Percentiles rank a stretch among this genome's conserved stretches.
These are phyloP conservation scores for Drosophila lacertosa DNA, from an alignment of 1,140 invertebrate species.

Conservation along the genomic window DNA sequence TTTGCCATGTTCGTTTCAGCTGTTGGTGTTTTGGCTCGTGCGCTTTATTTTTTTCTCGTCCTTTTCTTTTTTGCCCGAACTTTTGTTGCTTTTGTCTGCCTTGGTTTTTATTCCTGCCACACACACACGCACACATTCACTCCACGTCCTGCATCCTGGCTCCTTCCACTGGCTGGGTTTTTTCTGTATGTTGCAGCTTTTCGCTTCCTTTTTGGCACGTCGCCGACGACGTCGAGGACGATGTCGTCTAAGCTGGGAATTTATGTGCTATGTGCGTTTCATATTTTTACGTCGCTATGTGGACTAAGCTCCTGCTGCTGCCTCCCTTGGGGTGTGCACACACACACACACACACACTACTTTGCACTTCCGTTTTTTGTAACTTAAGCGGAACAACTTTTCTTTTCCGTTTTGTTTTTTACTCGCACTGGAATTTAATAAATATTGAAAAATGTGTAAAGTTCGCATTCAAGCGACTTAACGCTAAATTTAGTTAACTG, in stretches of 20 bases:
- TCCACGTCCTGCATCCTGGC: background rate
- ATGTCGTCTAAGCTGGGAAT: slow-evolving; percentile 69
- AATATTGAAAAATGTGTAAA: slow-evolving; percentile 48
- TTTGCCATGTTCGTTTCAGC: slow-evolving; percentile 38
- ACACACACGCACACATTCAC: too few species aligned
- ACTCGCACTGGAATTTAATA: slow-evolving; percentile 46
- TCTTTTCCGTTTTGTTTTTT: slow-evolving; percentile 3
- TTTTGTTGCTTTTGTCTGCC: slow-evolving; percentile 69
- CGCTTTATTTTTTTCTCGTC: slow-evolving; percentile 7
- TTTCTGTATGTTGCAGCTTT: slow-evolving; percentile 39
- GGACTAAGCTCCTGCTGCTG: slow-evolving; percentile 35
- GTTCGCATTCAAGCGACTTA: slow-evolving; percentile 17
- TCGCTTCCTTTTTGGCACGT: slow-evolving; percentile 46
- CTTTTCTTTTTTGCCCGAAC: slow-evolving; percentile 11
- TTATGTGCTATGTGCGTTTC: slow-evolving; percentile 73
- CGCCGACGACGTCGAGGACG: slow-evolving; percentile 11
- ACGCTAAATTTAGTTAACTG: slow-evolving; percentile 12
- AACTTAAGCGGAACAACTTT: slow-evolving; percentile 10
- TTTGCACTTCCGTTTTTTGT: slow-evolving; percentile 1
- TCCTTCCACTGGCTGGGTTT: slow-evolving; percentile 34
- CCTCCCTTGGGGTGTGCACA: slow-evolving; percentile 23
- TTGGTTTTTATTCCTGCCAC: slow-evolving; percentile 58
- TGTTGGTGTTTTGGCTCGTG: slow-evolving; percentile 66
- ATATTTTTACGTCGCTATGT: slow-evolving; percentile 74
- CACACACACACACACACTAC: slow-evolving; percentile 1